These are phyloP conservation scores for Chitala chitala DNA, from an alignment of 2,113 vertebrate species.

Conservation along the genomic window DNA sequence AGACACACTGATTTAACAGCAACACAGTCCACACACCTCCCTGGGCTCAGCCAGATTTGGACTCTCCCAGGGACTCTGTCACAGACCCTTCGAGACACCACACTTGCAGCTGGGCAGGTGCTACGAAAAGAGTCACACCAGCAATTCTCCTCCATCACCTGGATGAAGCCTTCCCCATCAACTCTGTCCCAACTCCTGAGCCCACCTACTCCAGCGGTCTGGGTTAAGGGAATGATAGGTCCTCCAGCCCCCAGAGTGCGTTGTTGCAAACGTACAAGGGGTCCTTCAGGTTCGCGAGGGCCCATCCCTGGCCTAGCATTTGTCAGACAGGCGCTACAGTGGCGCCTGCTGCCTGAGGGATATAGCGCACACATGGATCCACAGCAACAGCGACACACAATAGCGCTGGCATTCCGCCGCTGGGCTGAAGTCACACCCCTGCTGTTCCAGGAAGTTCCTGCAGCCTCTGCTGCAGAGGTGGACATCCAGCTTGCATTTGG, in stretches of 20 bases:
- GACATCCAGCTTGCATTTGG: conserved; percentile 25
- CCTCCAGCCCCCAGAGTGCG: neutral
- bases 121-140: neutral
- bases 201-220: neutral
- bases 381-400: conserved; percentile 38
- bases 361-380: conserved; percentile 37
- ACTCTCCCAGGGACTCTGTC: too few species aligned
- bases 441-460: conserved; percentile 28
- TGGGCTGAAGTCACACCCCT: conserved; percentile 34
- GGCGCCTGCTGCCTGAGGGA: conserved; percentile 26
- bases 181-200: neutral
- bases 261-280: conserved; percentile 29
- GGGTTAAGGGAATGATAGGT: conserved; percentile 20
- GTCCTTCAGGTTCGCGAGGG: conserved; percentile 44
- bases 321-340: conserved; percentile 14
- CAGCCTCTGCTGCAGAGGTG: neutral
- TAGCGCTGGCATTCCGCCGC: conserved; percentile 22
- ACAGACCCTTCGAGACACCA: too few species aligned
- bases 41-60: too few species aligned
- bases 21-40: too few species aligned
- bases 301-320: conserved; percentile 25
- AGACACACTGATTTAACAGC: too few species aligned
- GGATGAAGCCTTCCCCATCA: neutral
- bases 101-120: neutral
- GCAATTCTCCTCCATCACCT: neutral